These are phyloP conservation scores for Plebejus argus DNA, from an alignment of 2,888 invertebrate species.

Conservation along the genomic window DNA sequence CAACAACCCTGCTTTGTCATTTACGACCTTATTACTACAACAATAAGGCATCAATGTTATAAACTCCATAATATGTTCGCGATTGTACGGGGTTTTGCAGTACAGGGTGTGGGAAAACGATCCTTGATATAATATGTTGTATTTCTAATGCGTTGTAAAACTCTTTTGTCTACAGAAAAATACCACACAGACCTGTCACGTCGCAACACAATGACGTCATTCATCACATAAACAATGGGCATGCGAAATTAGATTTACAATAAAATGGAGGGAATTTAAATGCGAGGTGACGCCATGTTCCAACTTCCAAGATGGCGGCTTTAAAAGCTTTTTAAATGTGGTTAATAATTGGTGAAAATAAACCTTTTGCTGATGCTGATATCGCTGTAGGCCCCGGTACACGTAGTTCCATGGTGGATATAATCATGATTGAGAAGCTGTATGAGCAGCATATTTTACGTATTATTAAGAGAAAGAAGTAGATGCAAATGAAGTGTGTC, in stretches of 20 bases:
- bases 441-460: no score
- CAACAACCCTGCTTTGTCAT: neutral
- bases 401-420: no score
- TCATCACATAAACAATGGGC: conserved; percentile 53
- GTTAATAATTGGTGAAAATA: no score
- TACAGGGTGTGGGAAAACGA: neutral
- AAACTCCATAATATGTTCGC: neutral
- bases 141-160: neutral
- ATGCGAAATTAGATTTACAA: conserved; percentile 65
- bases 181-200: neutral
- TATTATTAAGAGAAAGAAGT: no score
- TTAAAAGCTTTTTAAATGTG: no score
- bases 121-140: neutral
- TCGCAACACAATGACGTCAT: neutral
- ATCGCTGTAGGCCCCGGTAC: no score
- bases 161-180: neutral
- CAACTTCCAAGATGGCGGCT: conserved; percentile 74
- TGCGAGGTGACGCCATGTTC: conserved; percentile 60
- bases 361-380: no score
- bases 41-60: neutral
- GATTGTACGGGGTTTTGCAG: neutral
- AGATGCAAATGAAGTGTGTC: no score
- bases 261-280: conserved; percentile 66
- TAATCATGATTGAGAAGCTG: no score
- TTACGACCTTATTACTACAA: no score